These are phyloP conservation scores for Petrocephalus zakoni DNA, from an alignment of 2,113 vertebrate genomes.

Conservation along the genomic window DNA sequence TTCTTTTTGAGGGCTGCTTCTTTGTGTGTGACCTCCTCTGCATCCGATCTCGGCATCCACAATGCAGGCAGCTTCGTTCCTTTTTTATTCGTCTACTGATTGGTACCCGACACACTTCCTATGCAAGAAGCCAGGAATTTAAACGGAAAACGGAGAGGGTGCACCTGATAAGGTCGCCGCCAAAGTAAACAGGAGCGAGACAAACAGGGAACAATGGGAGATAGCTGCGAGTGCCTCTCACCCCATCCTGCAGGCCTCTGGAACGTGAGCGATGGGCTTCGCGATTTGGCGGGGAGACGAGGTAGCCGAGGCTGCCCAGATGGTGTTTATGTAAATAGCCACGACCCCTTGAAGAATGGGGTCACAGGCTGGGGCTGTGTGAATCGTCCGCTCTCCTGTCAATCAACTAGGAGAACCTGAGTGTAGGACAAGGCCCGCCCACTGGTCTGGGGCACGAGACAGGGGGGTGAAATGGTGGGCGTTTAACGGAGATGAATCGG, in stretches of 20 bases:
- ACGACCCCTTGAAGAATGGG: constrained; percentile 39
- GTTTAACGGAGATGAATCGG: not conserved
- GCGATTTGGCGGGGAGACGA: constrained; percentile 34
- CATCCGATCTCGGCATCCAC: not conserved
- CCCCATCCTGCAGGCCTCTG: constrained; percentile 25
- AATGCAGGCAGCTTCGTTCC: no score
- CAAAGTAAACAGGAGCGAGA: constrained; percentile 19
- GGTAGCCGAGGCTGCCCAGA: constrained; percentile 21
- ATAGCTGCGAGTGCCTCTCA: not conserved
- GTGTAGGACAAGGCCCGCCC: not conserved
- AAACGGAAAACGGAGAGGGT: not conserved
- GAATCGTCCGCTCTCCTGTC: constrained; percentile 51
- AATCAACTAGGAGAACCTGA: constrained; percentile 32
- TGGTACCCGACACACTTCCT: constrained; percentile 6
- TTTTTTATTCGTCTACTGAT: not conserved
- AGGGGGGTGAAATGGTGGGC: not conserved
- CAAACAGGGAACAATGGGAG: constrained; percentile 12
- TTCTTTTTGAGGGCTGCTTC: not conserved
- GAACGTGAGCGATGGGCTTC: constrained; percentile 6
- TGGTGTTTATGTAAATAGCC: constrained; percentile 38
- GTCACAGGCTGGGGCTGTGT: constrained; percentile 52
- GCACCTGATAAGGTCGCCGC: not conserved
- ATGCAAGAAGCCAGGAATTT: not conserved
- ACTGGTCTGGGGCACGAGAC: not conserved
- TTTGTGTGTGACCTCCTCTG: not conserved